A percentile compares a stretch with the other conserved stretches of the same genome.
These are phyloP conservation scores for Pomatostomus ruficeps DNA, from an alignment of 2,113 vertebrate genomes.

Conservation along the genomic window DNA sequence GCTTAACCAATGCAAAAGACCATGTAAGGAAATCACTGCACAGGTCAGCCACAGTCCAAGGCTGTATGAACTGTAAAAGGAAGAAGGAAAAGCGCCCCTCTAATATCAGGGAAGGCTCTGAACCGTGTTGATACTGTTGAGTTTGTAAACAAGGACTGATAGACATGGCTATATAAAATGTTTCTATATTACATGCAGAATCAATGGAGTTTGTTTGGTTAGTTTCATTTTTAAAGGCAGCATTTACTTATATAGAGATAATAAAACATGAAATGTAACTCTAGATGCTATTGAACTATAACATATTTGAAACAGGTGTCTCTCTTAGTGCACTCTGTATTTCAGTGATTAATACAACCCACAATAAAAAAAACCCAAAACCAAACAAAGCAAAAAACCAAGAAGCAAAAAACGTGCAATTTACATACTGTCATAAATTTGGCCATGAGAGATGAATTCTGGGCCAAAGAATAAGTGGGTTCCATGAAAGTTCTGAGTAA, in stretches of 20 bases:
- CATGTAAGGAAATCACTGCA: neutral
- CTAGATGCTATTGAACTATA: neutral
- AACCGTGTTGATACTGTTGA: neutral
- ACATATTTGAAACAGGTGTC: neutral
- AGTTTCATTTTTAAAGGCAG: neutral
- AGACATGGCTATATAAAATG: neutral
- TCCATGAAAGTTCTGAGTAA: neutral
- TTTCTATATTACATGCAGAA: neutral
- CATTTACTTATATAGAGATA: neutral
- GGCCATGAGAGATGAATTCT: neutral
- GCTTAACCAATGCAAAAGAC: neutral
- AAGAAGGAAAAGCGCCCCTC: neutral
- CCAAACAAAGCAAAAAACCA: neutral
- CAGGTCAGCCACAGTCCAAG: neutral
- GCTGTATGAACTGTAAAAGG: neutral
- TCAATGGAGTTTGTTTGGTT: fast-evolving
- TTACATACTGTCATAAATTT: neutral
- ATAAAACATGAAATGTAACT: neutral
- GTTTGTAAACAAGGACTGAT: neutral
- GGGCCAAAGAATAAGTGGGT: neutral
- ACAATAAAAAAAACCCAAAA: neutral
- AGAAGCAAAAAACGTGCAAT: neutral
- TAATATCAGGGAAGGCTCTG: neutral
- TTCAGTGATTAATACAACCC: neutral
- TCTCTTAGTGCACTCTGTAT: neutral